Evolutionary conservation across 2,113 vertebrate genomes (phyloP).

Genomic region (Montifringilla adamsi): DNA sequence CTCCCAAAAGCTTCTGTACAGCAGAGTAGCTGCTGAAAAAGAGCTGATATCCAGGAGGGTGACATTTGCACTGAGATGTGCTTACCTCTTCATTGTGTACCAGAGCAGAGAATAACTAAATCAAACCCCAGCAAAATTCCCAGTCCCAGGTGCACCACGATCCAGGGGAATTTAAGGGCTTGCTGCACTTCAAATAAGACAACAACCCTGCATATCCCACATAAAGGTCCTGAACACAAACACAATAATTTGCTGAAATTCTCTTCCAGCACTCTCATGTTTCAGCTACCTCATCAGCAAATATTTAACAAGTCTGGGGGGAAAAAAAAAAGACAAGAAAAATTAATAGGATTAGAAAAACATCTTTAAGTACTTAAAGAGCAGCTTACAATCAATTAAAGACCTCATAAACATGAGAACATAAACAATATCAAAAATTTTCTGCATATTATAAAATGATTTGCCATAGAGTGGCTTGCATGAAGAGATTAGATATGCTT

Average conservation of each 20-base stretch:
- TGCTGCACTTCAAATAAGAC: not conserved
- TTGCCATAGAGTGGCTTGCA: not conserved
- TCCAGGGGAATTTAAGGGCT: not conserved
- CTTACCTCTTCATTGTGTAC: not conserved
- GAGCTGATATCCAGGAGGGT: not conserved
- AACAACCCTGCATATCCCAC: not conserved
- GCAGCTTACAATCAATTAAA: conserved; percentile 52
- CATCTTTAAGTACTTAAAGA: conserved; percentile 21
- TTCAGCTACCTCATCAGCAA: not conserved
- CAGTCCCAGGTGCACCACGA: not conserved
- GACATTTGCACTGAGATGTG: not conserved
- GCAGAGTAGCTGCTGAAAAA: not conserved
- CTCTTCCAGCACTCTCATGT: not conserved
- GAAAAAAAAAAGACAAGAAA: not conserved
- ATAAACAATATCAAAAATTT: conserved; percentile 30
- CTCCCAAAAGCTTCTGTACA: not conserved
- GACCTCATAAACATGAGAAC: not conserved
- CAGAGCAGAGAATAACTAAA: not conserved
- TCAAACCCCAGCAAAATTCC: not conserved
- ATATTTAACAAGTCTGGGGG: not conserved
- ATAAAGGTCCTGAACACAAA: not conserved
- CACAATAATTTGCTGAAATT: not conserved
- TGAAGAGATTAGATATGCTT: conserved; percentile 62
- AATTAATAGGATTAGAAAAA: conserved; percentile 15
- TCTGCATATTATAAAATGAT: conserved; percentile 51